Evolutionary conservation across 2,113 vertebrate species (phyloP), one percentile per base, ranked within the genome.

Genomic region (Phylloscopus trochilus): DNA sequence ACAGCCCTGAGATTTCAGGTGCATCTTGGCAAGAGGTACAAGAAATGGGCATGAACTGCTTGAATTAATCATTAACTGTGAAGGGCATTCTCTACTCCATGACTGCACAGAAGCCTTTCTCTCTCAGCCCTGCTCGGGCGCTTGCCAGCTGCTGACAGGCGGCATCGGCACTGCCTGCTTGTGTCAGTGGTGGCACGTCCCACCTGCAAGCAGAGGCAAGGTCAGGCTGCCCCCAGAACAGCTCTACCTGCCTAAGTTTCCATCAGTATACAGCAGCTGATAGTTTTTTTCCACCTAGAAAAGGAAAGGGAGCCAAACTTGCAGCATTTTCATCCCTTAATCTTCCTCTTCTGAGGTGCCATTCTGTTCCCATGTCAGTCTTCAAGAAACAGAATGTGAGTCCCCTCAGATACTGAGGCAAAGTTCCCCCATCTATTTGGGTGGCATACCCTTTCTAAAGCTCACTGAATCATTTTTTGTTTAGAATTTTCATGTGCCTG

Each of bases 121-220:
- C 64, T 73, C 28, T 46, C 51, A 75, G 91, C 52, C 78, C 4
- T 9, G 24, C 66, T n/a, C 5, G 9, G 81, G 51, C 41, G 7
- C 58, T 11, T 75, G 83, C 23, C 87, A 75, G 56, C 22, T 87
- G 87, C 84, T 96, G 92, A 94, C 92, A 94, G 70, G 39, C 20
- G 3, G 14, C 47, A 9, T 77, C n/a, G 0, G 39, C 93, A 18
- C 28, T 30, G 53, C 67, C 58, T 19, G 75, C 37, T 55, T 15
- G 12, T 28, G 35, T 19, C 64, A 18, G 8, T 5, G 22, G 3
- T 15, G 67, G 53, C 44, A 31, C 2, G 0, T 37, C 73, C 43
- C 7, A n/a, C 58, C 62, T 86, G 43, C 18, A 5, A 30, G 39
- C 11, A 62, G 5, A 46, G 70, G 16, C 93, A 94, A 90, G 90